phyloP scores from a whole-genome alignment of 2,113 vertebrate species.

The Balaeniceps rex region DNA sequence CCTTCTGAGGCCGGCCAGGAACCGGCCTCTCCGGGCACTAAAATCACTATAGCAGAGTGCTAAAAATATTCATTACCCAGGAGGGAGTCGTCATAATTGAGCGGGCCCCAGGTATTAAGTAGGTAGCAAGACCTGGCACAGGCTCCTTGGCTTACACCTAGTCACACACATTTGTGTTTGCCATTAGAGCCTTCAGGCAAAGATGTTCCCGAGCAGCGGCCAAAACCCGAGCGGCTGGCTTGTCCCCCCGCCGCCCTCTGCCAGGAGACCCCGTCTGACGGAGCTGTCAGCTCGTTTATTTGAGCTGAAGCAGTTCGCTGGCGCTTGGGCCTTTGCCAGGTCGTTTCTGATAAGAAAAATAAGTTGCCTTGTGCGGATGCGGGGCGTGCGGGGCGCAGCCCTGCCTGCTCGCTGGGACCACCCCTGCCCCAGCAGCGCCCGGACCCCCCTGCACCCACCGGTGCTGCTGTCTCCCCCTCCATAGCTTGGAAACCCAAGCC shows the following conservation, averaged over 20 bases:
- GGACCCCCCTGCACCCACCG: accelerated
- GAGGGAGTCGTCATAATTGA: not conserved
- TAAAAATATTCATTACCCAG: slow-evolving; percentile 32
- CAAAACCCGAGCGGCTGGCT: not conserved
- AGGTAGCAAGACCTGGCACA: slow-evolving; percentile 43
- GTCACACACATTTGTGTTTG: not conserved
- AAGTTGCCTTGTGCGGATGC: not conserved
- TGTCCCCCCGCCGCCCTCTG: not conserved
- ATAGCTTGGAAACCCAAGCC: not conserved
- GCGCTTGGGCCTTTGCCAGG: not conserved
- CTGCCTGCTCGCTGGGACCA: not conserved
- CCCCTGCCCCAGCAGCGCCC: not conserved
- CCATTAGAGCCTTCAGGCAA: not conserved
- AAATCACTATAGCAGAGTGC: not conserved
- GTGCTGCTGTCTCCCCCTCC: not conserved
- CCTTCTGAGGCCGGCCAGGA: not conserved
- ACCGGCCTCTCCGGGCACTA: not conserved
- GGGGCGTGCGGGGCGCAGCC: not conserved
- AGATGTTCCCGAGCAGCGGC: not conserved
- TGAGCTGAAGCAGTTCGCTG: not conserved
- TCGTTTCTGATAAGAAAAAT: not conserved
- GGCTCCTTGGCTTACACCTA: slow-evolving; percentile 34
- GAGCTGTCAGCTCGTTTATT: not conserved
- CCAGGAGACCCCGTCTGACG: not conserved
- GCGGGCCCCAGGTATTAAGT: slow-evolving; percentile 35